Base-by-base conservation (phyloP, 2,113 vertebrate species). In the Corvus hawaiiensis region DNA sequence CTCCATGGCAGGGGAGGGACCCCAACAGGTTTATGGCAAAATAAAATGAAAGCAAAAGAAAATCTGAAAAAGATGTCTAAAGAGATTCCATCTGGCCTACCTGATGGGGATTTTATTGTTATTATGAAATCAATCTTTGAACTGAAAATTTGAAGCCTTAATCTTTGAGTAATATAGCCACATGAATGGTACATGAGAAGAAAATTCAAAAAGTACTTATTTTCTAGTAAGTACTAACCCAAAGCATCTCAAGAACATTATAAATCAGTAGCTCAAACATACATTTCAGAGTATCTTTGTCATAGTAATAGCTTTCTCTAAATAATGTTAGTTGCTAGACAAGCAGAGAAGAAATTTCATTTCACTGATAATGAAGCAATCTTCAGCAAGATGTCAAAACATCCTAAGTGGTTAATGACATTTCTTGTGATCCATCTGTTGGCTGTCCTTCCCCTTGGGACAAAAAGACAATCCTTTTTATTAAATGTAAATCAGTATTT, bases 361-460 rank as follows among this genome's bases (percentile, higher is more conserved):
- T 94, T 84, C 37, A 51, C 33, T 84, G 44, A 73, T 81, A 94
- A 91, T 85, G 71, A 97, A 95, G 41, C 33, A 93, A 56, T 92
- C 71, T 87, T 90, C 48, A 95, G 55, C 46, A 84, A 89, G 26
- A 72, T 82, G 59, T 89, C 71, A 87, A 74, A 94, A 90, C 26
- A 76, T 63, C 66, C 19, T 90, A 81, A 93, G 79, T 84, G 30
- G 59, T 28, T 93, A 87, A 84, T 69, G 76, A 77, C 51, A 87
- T 93, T 89, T 84, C 74, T 80, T 87, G 63, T 54, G 33, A 86
- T 89, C 61, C 54, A 64, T 87, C 88, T 82, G 83, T 61, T 92
- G 58, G 23, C 33, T 11, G 4, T 71, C 55, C 64, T 89, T 93
- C 27, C 82, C 43, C 33, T 61, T 71, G 76, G 39, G 87, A 89